phyloP scores from a whole-genome alignment of 2,797 vertebrate genomes.

The Mormyrus hasselquistii region DNA sequence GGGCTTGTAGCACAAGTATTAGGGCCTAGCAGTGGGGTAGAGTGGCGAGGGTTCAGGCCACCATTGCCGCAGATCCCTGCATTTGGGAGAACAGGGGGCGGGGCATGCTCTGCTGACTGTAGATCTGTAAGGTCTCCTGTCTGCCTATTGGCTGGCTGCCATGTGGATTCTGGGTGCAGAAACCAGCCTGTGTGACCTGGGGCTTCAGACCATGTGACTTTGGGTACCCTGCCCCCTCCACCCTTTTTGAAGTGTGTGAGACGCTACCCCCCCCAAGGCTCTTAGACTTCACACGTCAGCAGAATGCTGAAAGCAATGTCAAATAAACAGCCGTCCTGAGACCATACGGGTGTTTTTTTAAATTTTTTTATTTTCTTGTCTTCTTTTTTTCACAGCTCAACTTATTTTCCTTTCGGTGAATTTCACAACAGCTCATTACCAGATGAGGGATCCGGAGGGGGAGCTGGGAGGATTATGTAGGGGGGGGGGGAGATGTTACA shows the following conservation, averaged over 20 bases:
- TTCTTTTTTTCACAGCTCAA: conserved; percentile 79
- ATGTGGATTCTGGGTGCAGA: not conserved
- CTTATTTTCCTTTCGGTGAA: conserved; percentile 71
- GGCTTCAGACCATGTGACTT: not conserved
- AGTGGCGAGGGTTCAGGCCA: not conserved
- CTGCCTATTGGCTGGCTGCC: not conserved
- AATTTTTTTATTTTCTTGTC: conserved; percentile 46
- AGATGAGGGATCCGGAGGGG: conserved; percentile 29
- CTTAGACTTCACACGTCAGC: not conserved
- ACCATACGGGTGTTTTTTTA: conserved; percentile 40
- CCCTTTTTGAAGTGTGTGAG: not conserved
- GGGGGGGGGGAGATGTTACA: conserved; percentile 21
- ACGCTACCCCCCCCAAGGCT: not conserved
- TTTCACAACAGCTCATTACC: conserved; percentile 55
- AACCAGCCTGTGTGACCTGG: not conserved
- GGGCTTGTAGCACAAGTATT: not conserved
- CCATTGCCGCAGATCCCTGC: not conserved
- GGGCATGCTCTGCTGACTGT: not conserved
- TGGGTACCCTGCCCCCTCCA: not conserved
- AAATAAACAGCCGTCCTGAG: conserved; percentile 31
- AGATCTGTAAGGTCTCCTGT: not conserved
- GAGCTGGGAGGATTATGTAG: conserved; percentile 33
- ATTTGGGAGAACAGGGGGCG: not conserved
- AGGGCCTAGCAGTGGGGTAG: not conserved
- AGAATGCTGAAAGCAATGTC: not conserved